These are phyloP conservation scores for Ceyx margarethae DNA, from an alignment of 2,113 vertebrate species.

Conservation along the genomic window DNA sequence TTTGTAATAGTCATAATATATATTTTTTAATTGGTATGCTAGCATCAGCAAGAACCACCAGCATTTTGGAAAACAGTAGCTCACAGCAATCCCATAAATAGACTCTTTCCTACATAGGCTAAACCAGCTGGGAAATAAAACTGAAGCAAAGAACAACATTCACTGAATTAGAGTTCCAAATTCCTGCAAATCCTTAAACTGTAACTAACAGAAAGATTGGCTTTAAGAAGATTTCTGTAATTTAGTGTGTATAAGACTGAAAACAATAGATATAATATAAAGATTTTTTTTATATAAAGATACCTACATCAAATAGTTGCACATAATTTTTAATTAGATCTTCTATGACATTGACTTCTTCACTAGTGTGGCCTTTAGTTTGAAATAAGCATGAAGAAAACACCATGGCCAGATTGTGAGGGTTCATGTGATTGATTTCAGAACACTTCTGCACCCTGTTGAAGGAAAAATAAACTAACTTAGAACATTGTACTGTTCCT, in stretches of 20 bases:
- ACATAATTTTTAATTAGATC: slow-evolving; percentile 93
- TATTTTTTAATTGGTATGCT: background rate
- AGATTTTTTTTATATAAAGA: background rate
- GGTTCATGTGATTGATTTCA: slow-evolving; percentile 89
- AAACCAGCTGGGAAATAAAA: slow-evolving; percentile 1
- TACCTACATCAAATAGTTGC: slow-evolving; percentile 90
- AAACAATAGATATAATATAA: background rate
- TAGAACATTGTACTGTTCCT: background rate
- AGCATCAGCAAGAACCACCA: background rate
- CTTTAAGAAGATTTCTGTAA: background rate
- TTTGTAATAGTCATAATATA: background rate
- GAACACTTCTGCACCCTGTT: slow-evolving; percentile 92
- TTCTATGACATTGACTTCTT: slow-evolving; percentile 86
- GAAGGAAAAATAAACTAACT: slow-evolving; percentile 27
- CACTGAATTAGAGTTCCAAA: background rate
- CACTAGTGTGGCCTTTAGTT: slow-evolving; percentile 86
- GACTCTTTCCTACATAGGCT: background rate
- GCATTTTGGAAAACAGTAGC: background rate
- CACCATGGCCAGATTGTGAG: slow-evolving; percentile 82
- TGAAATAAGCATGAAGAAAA: slow-evolving; percentile 95
- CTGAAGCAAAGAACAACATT: background rate
- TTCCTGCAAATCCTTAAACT: background rate
- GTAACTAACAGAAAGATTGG: background rate
- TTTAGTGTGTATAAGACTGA: background rate
- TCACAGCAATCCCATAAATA: background rate